phyloP scores from a whole-genome alignment of 2,888 invertebrate species.

The Thereva unica region DNA sequence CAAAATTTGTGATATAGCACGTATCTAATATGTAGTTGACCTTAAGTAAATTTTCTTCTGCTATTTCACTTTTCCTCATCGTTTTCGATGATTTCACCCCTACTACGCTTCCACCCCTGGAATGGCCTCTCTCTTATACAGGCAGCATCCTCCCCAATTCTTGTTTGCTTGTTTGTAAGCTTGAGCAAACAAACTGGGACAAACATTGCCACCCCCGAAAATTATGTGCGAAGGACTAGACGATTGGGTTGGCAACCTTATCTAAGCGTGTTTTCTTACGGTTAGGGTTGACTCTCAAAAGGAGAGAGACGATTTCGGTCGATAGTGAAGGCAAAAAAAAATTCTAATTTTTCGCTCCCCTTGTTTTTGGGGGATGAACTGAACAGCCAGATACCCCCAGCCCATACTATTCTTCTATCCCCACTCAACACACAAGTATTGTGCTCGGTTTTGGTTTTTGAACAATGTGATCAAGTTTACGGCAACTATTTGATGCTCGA shows the following conservation, averaged over 20 bases:
- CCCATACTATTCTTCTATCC: no score
- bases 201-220: slow-evolving; percentile 32
- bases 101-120: no score
- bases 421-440: no score
- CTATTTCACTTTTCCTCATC: slow-evolving; percentile 23
- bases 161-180: slow-evolving; percentile 42
- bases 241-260: slow-evolving; percentile 15
- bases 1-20: slow-evolving; percentile 42
- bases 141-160: slow-evolving; percentile 20
- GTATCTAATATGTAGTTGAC: slow-evolving; percentile 43
- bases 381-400: background rate
- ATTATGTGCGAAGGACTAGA: slow-evolving; percentile 19
- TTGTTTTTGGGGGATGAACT: background rate
- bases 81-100: slow-evolving; percentile 14
- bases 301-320: no score
- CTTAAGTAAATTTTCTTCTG: slow-evolving; percentile 41
- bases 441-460: no score
- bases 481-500: no score
- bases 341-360: slow-evolving; percentile 13
- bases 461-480: no score
- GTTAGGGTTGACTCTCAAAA: background rate
- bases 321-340: background rate
- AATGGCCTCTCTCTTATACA: slow-evolving; percentile 37
- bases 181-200: slow-evolving; percentile 39
- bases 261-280: slow-evolving; percentile 8